phyloP scores from a whole-genome alignment of 2,113 vertebrate species.

The Amblyornis subalaris region DNA sequence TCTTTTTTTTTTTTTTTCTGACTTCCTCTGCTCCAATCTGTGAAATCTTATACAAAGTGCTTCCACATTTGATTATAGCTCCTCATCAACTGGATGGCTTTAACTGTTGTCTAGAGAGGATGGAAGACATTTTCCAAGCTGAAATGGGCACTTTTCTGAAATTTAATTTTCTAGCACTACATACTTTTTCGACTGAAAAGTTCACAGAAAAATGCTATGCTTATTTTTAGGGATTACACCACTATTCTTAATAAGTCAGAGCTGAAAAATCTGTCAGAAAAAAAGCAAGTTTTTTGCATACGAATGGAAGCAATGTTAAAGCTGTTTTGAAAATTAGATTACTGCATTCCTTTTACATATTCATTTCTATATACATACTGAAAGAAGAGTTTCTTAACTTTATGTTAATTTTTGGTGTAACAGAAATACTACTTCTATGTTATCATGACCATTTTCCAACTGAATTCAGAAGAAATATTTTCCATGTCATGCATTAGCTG shows the following conservation, averaged over 20 bases:
- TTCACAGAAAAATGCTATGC: not conserved
- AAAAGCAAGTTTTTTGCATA: not conserved
- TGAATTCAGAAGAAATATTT: not conserved
- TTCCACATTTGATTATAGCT: not conserved
- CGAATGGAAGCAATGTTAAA: fast-evolving
- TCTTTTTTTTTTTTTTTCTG: not conserved
- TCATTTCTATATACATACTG: fast-evolving
- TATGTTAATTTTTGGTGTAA: not conserved
- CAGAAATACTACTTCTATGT: not conserved
- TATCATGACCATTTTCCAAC: not conserved
- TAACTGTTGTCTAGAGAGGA: not conserved
- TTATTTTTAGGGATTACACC: not conserved
- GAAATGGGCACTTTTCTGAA: not conserved
- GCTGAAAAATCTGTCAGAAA: not conserved
- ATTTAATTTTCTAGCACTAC: not conserved
- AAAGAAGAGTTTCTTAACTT: not conserved
- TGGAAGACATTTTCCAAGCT: not conserved
- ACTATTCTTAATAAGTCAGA: not conserved
- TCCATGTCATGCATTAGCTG: not conserved
- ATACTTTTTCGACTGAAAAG: not conserved
- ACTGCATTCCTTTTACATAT: not conserved
- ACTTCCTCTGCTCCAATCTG: fast-evolving
- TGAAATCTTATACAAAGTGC: not conserved
- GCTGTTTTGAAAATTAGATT: not conserved
- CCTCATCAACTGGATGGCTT: not conserved